These are phyloP conservation scores for Pogonocichla stellata DNA, from an alignment of 2,113 vertebrate species.

Conservation along the genomic window DNA sequence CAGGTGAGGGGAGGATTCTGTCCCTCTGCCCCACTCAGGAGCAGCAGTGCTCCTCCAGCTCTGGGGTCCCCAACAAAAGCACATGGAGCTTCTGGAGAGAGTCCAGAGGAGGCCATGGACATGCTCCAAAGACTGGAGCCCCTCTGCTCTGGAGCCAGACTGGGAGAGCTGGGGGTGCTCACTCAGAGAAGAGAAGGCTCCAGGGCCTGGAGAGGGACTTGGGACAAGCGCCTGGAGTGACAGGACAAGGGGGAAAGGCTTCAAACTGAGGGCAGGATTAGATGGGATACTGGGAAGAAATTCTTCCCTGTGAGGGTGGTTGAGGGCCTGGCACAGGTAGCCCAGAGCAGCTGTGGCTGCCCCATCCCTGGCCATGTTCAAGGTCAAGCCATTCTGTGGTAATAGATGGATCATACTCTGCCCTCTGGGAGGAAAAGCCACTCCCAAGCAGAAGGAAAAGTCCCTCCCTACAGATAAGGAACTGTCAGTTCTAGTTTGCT, in stretches of 20 bases:
- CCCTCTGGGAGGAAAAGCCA: neutral
- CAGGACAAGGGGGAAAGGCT: neutral
- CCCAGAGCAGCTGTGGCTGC: neutral
- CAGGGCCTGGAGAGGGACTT: neutral
- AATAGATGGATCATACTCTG: neutral
- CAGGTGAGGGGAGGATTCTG: neutral
- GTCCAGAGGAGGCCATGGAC: rapidly evolving
- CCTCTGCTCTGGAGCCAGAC: neutral
- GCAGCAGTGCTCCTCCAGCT: neutral
- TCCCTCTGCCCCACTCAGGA: neutral
- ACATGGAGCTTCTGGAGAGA: neutral
- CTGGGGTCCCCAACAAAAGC: neutral
- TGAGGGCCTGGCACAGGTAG: neutral
- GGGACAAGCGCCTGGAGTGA: rapidly evolving
- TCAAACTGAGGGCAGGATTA: neutral
- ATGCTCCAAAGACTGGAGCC: rapidly evolving
- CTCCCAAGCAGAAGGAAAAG: neutral
- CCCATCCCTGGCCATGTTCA: neutral
- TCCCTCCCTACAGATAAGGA: neutral
- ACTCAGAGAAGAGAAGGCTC: neutral
- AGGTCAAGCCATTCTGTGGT: neutral
- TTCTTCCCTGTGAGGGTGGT: neutral
- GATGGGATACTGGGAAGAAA: neutral
- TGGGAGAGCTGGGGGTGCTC: neutral
- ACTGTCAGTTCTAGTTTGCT: neutral